Evolutionary conservation across 2,113 vertebrate species (phyloP).

Genomic region (Ancistrus triradiatus): DNA sequence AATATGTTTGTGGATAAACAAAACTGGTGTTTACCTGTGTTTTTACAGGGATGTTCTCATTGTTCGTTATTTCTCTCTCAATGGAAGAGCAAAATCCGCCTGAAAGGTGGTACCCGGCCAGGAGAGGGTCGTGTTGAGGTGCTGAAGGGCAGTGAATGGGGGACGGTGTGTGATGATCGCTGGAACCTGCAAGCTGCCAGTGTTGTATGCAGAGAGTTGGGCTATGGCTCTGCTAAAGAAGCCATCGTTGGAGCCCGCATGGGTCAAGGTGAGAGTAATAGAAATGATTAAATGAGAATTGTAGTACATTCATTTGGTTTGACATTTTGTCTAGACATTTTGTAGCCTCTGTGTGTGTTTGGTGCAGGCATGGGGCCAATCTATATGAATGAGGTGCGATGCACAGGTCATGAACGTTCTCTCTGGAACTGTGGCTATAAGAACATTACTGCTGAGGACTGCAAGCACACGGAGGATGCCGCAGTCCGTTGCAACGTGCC

Average conservation of each 20-base stretch:
- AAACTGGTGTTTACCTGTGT: neutral
- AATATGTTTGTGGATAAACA: constrained; percentile 24
- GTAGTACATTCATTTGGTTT: neutral
- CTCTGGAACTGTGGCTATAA: constrained; percentile 84
- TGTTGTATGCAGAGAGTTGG: constrained; percentile 91
- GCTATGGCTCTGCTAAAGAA: constrained; percentile 91
- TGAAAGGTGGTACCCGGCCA: constrained; percentile 80
- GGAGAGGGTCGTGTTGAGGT: constrained; percentile 93
- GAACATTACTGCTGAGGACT: constrained; percentile 88
- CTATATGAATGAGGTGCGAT: constrained; percentile 89
- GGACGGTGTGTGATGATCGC: constrained; percentile 88
- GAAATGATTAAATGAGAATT: too few relatives aligned
- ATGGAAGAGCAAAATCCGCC: constrained; percentile 70
- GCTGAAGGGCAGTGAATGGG: constrained; percentile 83
- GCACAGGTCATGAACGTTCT: constrained; percentile 78
- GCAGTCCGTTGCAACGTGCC: constrained; percentile 84
- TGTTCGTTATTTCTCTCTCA: neutral
- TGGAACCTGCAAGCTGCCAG: constrained; percentile 90
- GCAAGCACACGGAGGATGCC: constrained; percentile 82
- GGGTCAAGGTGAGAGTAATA: constrained; percentile 88
- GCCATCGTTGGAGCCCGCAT: constrained; percentile 87
- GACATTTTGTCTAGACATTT: constrained; percentile 12
- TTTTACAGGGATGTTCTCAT: neutral
- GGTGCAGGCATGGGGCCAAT: constrained; percentile 83
- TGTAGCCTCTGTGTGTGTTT: neutral